Evolutionary conservation across 1,140 invertebrate genomes (phyloP).

Genomic region (Lasioglossum albipes): DNA sequence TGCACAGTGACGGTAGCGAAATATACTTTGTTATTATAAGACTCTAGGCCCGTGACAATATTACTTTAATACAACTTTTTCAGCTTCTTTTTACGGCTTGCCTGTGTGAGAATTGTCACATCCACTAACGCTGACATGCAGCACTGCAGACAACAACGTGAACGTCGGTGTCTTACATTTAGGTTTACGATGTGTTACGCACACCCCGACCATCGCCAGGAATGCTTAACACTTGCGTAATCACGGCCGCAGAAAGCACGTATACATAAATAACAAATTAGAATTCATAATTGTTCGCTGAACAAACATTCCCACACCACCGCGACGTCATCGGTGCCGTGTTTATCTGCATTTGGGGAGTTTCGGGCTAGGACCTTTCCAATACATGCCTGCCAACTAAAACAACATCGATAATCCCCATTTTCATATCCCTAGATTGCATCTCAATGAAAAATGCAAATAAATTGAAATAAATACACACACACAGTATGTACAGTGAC

Average conservation of each 20-base stretch:
- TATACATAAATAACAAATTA: conserved; percentile 20
- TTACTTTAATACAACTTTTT: neutral
- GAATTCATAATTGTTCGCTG: neutral
- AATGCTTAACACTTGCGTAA: conserved; percentile 18
- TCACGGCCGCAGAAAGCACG: neutral
- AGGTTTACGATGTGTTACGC: neutral
- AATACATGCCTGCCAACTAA: neutral
- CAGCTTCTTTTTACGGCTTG: neutral
- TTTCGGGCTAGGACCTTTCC: conserved; percentile 1
- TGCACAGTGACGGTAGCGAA: neutral
- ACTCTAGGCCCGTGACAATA: neutral
- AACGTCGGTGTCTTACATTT: neutral
- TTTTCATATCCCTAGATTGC: no score
- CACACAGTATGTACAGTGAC: no score
- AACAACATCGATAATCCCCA: neutral
- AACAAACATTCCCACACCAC: neutral
- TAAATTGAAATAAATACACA: no score
- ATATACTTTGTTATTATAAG: neutral
- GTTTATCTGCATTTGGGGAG: neutral
- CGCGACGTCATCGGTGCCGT: neutral
- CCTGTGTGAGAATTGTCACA: neutral
- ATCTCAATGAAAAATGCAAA: no score
- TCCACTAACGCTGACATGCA: neutral
- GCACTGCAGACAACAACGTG: neutral
- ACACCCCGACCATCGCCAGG: neutral